Conservation (phyloP, 2,797 vertebrate species). For the Lerista edwardsae region DNA sequence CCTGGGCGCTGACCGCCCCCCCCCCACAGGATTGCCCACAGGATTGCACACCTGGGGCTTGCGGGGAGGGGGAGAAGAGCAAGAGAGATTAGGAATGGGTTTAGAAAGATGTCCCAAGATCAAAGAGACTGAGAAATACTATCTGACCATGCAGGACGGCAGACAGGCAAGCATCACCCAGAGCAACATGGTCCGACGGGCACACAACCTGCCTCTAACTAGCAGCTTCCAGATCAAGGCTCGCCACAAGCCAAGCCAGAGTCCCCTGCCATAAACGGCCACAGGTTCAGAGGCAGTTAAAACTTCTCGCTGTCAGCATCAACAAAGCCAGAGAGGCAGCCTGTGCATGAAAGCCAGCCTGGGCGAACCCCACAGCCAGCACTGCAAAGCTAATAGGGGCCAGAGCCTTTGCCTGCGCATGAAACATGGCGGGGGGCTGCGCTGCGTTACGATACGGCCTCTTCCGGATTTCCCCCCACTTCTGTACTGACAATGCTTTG, state of each 20-base stretch:
- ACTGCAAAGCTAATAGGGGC: neutral
- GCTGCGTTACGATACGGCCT: too few relatives aligned
- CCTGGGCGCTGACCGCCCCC: too few relatives aligned
- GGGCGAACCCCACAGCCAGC: neutral
- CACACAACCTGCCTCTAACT: too few relatives aligned
- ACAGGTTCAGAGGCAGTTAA: neutral
- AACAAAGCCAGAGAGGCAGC: neutral
- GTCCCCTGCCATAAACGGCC: neutral
- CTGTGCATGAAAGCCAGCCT: neutral
- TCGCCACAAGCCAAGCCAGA: neutral
- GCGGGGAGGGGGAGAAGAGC: neutral
- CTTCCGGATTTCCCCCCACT: neutral
- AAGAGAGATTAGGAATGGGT: neutral
- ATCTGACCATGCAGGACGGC: neutral
- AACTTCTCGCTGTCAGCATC: neutral
- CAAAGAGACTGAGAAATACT: neutral
- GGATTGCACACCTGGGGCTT: too few relatives aligned
- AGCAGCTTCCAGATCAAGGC: neutral
- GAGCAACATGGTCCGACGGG: neutral
- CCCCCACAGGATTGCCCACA: too few relatives aligned
- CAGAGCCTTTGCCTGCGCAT: neutral
- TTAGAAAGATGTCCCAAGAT: neutral
- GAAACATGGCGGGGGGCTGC: neutral
- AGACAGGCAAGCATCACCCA: neutral
- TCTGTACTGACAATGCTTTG: conserved; percentile 25